phyloP scores from a whole-genome alignment of 2,113 vertebrate genomes.

The Channa argus region DNA sequence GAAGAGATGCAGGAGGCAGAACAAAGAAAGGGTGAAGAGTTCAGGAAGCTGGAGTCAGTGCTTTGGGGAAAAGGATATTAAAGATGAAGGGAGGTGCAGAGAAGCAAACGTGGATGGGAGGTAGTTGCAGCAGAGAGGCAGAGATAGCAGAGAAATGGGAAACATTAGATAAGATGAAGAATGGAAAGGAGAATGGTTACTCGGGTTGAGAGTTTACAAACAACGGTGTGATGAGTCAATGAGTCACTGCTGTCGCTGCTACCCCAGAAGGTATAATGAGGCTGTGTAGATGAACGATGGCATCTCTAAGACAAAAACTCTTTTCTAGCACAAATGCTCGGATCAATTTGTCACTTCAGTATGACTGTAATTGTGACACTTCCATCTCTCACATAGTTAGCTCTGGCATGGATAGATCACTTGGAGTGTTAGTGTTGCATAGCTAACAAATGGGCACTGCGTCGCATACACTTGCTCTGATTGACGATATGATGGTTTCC shows the following conservation, averaged over 20 bases:
- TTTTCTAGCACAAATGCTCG: slow-evolving; percentile 55
- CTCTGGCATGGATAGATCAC: slow-evolving; percentile 74
- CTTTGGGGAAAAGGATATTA: slow-evolving; percentile 74
- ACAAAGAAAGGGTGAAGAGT: slow-evolving; percentile 70
- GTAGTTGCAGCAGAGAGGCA: slow-evolving; percentile 18
- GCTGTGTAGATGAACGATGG: slow-evolving; percentile 68
- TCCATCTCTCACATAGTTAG: slow-evolving; percentile 80
- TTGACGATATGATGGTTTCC: slow-evolving; percentile 47
- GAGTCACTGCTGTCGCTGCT: slow-evolving; percentile 64
- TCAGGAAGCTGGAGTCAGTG: slow-evolving; percentile 65
- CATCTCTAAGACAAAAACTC: slow-evolving; percentile 63
- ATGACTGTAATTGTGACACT: slow-evolving; percentile 77
- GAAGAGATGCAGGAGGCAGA: slow-evolving; percentile 50
- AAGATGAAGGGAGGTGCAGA: slow-evolving; percentile 67
- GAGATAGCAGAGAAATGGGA: slow-evolving; percentile 53
- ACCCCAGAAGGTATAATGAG: slow-evolving; percentile 72
- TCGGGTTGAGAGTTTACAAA: slow-evolving; percentile 71
- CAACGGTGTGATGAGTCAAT: slow-evolving; percentile 73
- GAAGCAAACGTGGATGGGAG: slow-evolving; percentile 48
- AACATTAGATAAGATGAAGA: slow-evolving; percentile 64
- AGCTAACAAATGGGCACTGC: slow-evolving; percentile 69
- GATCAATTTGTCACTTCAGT: slow-evolving; percentile 74
- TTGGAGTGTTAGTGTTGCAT: slow-evolving; percentile 64
- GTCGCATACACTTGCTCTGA: slow-evolving; percentile 44
- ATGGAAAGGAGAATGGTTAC: slow-evolving; percentile 57